Evolutionary conservation across 64 coral and sea anemone species (phyloP), one percentile per base, ranked within the genome.

Genomic region (Astreopora myriophthalma): DNA sequence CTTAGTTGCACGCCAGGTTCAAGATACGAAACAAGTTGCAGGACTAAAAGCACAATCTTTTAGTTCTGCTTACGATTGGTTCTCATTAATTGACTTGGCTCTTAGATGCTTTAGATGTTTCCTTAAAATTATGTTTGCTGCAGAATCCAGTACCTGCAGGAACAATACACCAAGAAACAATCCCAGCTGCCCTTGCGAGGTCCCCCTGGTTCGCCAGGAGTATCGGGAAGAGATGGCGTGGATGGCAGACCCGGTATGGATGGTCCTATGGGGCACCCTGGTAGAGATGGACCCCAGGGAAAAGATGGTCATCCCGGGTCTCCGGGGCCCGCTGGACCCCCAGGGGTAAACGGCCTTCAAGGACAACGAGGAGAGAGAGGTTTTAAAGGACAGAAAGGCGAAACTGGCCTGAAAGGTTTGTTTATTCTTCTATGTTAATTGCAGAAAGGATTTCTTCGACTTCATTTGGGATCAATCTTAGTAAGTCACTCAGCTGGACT

Each of bases 331-430:
- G 46, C 81, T 26, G 95, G 95, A 8, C 79, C 87, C 29, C 87
- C 95, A 0, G 95, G 95, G 44, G 87, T 96, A 9, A 96, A 96
- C 48, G 95, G 95, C 10, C 76, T 96, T 17, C 95, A 75, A 0
- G 95, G 95, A 1, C 72, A 74, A 74, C 69, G 80, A 27, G 95
- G 95, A 22, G 79, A 86, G 62, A 61, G 48, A 34, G 95, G 95
- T 24, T 34, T 51, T 14, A 96, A 93, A 85, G 95, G 95, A 27
- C 19, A 48, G 12, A 92, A 77, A 60, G 95, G 95, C 0, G 85
- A 88, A 51, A 76, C 77, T 48, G 95, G 95, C 13, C 79, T 73
- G 25, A 88, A 79, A 93, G 95, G 95, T 96, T 39, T 20, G 64
- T 88, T 49, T 34, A 6, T 5, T 1, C 19, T 49, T 58, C 28